Base-by-base conservation (phyloP, 1,140 invertebrate genomes). In the Hermetia illucens region DNA sequence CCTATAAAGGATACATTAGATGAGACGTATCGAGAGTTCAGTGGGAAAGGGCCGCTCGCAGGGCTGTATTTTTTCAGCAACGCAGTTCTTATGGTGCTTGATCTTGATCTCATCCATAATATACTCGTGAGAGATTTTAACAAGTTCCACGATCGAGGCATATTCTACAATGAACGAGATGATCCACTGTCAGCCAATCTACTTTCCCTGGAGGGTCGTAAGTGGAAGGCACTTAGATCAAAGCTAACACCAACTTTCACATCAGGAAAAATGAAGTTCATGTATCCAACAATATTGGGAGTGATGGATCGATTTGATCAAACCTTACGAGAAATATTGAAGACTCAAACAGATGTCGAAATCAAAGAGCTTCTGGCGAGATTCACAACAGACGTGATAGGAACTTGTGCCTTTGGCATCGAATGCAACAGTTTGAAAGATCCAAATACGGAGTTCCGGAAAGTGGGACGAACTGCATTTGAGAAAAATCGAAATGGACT, bases 331-430 rank as follows among this genome's bases (percentile, higher is more conserved):
- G 22, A 32, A 8, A 22, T n/a, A 12, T 9, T 31, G 5, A 12
- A 30, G 16, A 19, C 6, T 8, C n/a, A 15, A 13, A 18, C 5
- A 3, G 34, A 21, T 4, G 16, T 36, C 4, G 21, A 36, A 21
- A 36, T 36, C 6, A 61, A 55, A 32, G 58, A 66, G 6, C 10
- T 64, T 0, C 49, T 55, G 18, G 60, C 52, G 0, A 56, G 52
- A 19, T 74, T 64, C 34, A 63, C 66, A 0, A 70, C 72, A 21
- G 74, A 77, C 39, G 50, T 71, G 2, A 72, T 76, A 15, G 64
- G 60, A 3, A 55, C 52, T 3, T 66, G 63, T 21, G 67, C 63
- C 3, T 76, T 69, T 44, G 73, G 73, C 3, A 43, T 74, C 4
- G 46, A 65, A 2, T 54, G 61, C 0, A 61, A 73, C 41, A 64